Evolutionary conservation across 2,113 vertebrate species (phyloP).

Genomic region (Antigone vipio): DNA sequence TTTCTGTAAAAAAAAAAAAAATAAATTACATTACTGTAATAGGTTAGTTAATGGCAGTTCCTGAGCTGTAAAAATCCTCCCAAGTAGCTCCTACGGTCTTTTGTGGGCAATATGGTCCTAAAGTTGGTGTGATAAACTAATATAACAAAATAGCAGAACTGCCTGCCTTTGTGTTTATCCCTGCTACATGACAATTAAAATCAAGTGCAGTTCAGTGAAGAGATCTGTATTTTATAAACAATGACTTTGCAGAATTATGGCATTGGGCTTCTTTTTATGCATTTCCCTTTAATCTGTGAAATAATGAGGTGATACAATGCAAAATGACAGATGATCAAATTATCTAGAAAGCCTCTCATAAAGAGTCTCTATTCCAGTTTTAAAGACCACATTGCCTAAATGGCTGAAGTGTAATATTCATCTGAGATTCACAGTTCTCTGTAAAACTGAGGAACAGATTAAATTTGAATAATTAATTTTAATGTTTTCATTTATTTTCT

Average conservation of each 20-base stretch:
- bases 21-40: background rate
- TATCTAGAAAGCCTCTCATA: background rate
- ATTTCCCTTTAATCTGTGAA: slow-evolving; percentile 19
- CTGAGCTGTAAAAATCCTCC: background rate
- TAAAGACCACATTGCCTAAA: slow-evolving; percentile 44
- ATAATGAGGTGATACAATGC: background rate
- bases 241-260: background rate
- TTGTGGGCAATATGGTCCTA: background rate
- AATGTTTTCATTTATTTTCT: slow-evolving; percentile 71
- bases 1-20: background rate
- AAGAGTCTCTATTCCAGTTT: slow-evolving; percentile 20
- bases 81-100: background rate
- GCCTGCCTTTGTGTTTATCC: background rate
- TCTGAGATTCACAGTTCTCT: slow-evolving; percentile 47
- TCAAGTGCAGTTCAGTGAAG: background rate
- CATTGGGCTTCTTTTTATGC: background rate
- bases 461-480: slow-evolving; percentile 80
- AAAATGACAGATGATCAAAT: slow-evolving; percentile 35
- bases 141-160: background rate
- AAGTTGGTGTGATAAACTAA: background rate
- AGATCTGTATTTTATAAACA: slow-evolving; percentile 8
- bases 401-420: slow-evolving; percentile 19
- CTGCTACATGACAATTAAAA: background rate
- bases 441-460: slow-evolving; percentile 66
- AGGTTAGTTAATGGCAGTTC: background rate